A percentile compares a stretch with the other conserved stretches of the same genome.
Conservation (phyloP, 2,888 invertebrate species). For the Ptilodon capucinus region DNA sequence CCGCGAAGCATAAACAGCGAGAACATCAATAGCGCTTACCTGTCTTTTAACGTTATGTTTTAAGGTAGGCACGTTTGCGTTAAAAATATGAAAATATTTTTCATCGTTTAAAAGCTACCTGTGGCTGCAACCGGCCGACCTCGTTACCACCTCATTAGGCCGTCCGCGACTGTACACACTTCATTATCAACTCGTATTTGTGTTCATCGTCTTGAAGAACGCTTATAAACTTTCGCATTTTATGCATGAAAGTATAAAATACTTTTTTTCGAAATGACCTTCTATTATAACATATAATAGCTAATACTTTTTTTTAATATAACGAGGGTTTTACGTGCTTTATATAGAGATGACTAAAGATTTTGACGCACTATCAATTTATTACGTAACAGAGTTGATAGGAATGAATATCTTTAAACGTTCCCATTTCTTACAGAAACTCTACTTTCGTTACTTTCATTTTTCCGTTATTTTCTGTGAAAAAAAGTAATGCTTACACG, state of each 20-base stretch:
- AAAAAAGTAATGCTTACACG: too few relatives aligned
- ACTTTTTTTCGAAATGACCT: too few relatives aligned
- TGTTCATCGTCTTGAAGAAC: background rate
- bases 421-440: too few relatives aligned
- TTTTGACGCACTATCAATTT: too few relatives aligned
- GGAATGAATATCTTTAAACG: too few relatives aligned
- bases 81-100: conserved; percentile 1
- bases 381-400: too few relatives aligned
- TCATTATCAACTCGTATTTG: conserved; percentile 17
- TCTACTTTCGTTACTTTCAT: too few relatives aligned
- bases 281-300: too few relatives aligned
- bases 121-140: conserved; percentile 10
- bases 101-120: background rate
- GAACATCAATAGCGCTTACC: background rate
- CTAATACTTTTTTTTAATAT: too few relatives aligned
- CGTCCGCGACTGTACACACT: conserved; percentile 13
- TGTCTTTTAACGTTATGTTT: background rate
- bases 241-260: background rate
- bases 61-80: background rate
- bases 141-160: conserved; percentile 49
- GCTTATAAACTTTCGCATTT: background rate
- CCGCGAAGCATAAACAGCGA: background rate
- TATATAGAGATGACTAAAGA: too few relatives aligned
- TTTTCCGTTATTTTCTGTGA: too few relatives aligned
- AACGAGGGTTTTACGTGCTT: too few relatives aligned